Percentiles rank a stretch among this genome's conserved stretches.
Evolutionary conservation across 2,797 vertebrate species (phyloP).

Genomic region (Catostomus latipinnis): DNA sequence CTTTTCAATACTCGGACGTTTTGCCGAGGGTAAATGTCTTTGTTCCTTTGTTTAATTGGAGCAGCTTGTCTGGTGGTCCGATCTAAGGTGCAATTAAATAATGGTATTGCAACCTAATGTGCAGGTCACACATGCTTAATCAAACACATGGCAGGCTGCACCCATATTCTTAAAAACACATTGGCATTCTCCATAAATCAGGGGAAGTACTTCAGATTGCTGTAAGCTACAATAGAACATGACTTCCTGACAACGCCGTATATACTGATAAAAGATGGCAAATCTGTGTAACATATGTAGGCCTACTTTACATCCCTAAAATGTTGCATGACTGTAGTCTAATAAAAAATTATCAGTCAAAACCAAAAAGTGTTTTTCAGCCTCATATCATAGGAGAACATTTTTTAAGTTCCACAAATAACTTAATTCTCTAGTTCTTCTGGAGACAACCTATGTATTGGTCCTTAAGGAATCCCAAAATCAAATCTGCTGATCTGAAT

Average conservation of each 20-base stretch:
- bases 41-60: constrained; percentile 73
- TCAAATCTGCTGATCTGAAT: too few relatives aligned
- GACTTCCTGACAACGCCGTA: constrained; percentile 1
- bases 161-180: constrained; percentile 30
- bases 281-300: constrained; percentile 18
- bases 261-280: constrained; percentile 31
- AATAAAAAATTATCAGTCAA: too few relatives aligned
- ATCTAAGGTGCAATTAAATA: constrained; percentile 49
- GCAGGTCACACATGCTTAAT: constrained; percentile 33
- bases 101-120: constrained; percentile 33
- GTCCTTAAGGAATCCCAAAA: too few relatives aligned
- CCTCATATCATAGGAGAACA: too few relatives aligned
- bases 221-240: constrained; percentile 8
- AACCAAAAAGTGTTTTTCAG: too few relatives aligned
- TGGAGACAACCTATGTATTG: too few relatives aligned
- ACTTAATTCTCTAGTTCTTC: too few relatives aligned
- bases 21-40: constrained; percentile 65
- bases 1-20: constrained; percentile 73
- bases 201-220: constrained; percentile 11
- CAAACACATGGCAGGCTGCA: constrained; percentile 19
- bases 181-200: not conserved
- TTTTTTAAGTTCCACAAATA: too few relatives aligned
- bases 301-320: not conserved
- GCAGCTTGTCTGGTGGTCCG: too few relatives aligned
- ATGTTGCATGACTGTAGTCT: too few relatives aligned